Base-by-base conservation (phyloP, 2,797 vertebrate species). In the Anniella stebbinsi region DNA sequence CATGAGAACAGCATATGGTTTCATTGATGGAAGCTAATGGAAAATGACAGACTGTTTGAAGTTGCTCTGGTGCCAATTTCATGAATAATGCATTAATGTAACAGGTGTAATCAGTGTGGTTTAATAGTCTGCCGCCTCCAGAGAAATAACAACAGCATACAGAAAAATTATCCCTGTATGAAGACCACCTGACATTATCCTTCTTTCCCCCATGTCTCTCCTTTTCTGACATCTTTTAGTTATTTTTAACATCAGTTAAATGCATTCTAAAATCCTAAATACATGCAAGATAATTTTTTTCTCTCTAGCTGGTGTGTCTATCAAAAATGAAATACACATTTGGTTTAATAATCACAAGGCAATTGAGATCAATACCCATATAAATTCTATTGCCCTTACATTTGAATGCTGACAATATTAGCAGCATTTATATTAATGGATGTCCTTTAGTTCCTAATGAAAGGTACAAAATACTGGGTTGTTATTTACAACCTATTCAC, bases 41-140 rank as follows among this genome's bases (percentile, higher is more conserved):
- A 96, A 98, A 98, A 98, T 97, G 98, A 98, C 98, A 98, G 96
- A 93, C 94, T 96, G 96, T 97, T 98, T 98, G 97, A 98, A 98
- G 96, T 98, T 97, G 95, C 93, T 96, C 97, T 96, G 93, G 96
- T 97, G 95, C 93, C 95, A 91, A 93, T 94, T 80, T 97, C 91
- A 98, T 98, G 98, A 98, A 98, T 98, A 98, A 98, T 98, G 96
- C 97, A 98, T 97, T 90, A 92, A 88, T 90, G 94, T 96, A 96
- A 96, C 97, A 97, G 97, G 97, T 98, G 97, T 97, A 95, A 96
- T 98, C 98, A 98, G 97, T 96, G 94, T 96, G 97, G 97, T 98
- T 98, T 98, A 98, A 98, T 97, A 96, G 97, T 96, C 96, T 96
- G 87, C 91, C 96, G 92, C 88, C 94, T 96, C 90, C 83, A 96